phyloP scores from a whole-genome alignment of 2,888 invertebrate species.

The Caenorhabditis uteleia region DNA sequence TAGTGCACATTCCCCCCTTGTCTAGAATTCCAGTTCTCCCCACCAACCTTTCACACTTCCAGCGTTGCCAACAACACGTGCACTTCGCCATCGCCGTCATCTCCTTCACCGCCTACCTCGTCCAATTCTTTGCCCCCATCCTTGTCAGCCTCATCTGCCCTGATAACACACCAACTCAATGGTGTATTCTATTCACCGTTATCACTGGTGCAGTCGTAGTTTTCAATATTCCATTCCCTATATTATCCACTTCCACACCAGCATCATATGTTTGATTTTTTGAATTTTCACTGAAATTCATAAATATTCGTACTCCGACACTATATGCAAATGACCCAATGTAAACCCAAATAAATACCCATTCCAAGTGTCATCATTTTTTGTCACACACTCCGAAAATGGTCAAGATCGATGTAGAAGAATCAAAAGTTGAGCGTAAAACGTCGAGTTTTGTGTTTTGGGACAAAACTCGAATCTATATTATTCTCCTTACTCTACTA shows the following conservation, averaged over 20 bases:
- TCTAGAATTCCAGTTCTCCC: no score
- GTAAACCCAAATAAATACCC: no score
- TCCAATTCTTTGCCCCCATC: constrained; percentile 20
- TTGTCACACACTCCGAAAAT: constrained; percentile 3
- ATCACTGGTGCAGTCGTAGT: constrained; percentile 4
- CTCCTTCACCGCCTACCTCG: constrained; percentile 14
- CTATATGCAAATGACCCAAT: no score
- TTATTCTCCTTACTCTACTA: constrained; percentile 5
- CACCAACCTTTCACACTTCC: no score
- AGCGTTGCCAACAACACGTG: constrained; percentile 17
- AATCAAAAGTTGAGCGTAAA: background rate
- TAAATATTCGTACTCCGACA: no score
- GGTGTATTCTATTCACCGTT: constrained; percentile 23
- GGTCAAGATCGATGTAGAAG: background rate
- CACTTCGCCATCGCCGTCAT: constrained; percentile 31
- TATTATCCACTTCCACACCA: constrained; percentile 3
- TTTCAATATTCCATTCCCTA: constrained; percentile 21
- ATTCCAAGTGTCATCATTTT: no score
- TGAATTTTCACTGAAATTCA: no score
- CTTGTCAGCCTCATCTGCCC: constrained; percentile 17
- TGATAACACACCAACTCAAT: constrained; percentile 22
- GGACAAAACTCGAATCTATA: constrained; percentile 6
- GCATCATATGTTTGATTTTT: no score
- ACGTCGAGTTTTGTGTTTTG: constrained; percentile 13
- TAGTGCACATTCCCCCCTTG: no score